Percentiles rank a stretch among this genome's conserved stretches.
phyloP scores from a whole-genome alignment of 1,140 invertebrate genomes.

The Batillaria attramentaria region DNA sequence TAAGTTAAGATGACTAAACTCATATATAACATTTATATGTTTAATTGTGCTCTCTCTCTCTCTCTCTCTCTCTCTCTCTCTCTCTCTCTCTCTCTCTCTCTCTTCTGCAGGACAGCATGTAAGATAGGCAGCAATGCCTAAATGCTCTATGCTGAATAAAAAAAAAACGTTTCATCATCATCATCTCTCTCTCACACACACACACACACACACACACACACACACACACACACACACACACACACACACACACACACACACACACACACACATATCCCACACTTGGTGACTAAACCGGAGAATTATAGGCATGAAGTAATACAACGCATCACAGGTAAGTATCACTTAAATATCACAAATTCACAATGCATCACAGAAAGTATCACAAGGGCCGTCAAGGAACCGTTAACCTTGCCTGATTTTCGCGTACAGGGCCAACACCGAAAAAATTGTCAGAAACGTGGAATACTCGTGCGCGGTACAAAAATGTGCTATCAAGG shows the following conservation, averaged over 20 bases:
- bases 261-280: background rate
- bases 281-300: no score
- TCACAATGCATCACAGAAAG: no score
- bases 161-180: background rate
- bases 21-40: background rate
- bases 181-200: background rate
- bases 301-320: no score
- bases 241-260: background rate
- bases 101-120: background rate
- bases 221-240: background rate
- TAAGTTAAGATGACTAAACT: background rate
- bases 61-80: background rate
- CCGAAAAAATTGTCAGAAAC: no score
- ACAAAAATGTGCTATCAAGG: no score
- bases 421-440: no score
- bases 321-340: no score
- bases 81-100: conserved; percentile 2
- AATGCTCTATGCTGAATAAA: background rate
- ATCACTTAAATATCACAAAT: no score
- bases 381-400: no score
- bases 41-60: background rate
- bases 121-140: background rate
- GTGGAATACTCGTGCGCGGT: no score
- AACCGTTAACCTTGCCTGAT: no score
- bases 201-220: conserved; percentile 9